Conservation (phyloP, 2,888 invertebrate genomes). For the Lutraria lutraria region DNA sequence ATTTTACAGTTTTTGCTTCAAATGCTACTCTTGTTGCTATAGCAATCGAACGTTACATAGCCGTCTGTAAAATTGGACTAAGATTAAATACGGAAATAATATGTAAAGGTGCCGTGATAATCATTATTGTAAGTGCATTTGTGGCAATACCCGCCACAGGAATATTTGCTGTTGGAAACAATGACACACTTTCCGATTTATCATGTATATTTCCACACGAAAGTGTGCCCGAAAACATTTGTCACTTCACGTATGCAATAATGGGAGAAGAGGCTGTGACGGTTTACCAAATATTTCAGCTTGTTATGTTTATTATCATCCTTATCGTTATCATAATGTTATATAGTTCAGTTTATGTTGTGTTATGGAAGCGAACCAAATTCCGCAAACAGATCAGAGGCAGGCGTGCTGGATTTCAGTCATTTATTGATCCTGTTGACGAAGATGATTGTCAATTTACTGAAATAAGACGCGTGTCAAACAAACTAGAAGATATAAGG, state of each 20-base stretch:
- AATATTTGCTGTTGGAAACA: conserved; percentile 75
- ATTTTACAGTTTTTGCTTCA: conserved; percentile 74
- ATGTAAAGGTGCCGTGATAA: conserved; percentile 70
- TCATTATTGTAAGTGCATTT: conserved; percentile 66
- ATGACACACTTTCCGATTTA: conserved; percentile 66
- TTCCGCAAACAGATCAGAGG: conserved; percentile 40
- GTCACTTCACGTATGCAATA: conserved; percentile 77
- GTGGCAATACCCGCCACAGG: conserved; percentile 72
- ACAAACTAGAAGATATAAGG: not conserved
- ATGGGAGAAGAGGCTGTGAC: conserved; percentile 67
- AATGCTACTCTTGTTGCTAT: conserved; percentile 77
- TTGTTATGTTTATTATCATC: conserved; percentile 68
- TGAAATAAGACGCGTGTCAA: not conserved
- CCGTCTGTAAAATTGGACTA: conserved; percentile 75
- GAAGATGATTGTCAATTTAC: not conserved
- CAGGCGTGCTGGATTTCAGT: not conserved
- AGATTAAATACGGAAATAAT: conserved; percentile 69
- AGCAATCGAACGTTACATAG: conserved; percentile 77
- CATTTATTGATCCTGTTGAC: not conserved
- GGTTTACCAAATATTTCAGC: conserved; percentile 72
- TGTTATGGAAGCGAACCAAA: conserved; percentile 75
- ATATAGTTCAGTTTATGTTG: conserved; percentile 76
- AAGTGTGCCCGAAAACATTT: conserved; percentile 62
- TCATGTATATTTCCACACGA: conserved; percentile 71
- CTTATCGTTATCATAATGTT: conserved; percentile 73